These are phyloP conservation scores for Hetaerina titia DNA, from an alignment of 2,888 invertebrate species.

Conservation along the genomic window DNA sequence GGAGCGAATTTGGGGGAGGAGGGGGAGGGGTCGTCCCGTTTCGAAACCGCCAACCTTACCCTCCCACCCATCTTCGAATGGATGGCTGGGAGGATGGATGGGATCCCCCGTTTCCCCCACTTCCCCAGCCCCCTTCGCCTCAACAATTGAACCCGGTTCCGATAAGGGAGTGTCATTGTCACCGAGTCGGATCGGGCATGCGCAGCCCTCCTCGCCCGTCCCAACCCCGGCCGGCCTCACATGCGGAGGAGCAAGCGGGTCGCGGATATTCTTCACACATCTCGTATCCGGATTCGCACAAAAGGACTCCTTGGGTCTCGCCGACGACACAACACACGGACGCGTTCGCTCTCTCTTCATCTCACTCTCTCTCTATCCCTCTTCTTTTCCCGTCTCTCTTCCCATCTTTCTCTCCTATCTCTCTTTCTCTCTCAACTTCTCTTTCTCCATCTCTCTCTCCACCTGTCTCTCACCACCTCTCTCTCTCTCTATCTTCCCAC, in stretches of 20 bases:
- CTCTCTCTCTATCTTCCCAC: neutral
- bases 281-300: constrained; percentile 1
- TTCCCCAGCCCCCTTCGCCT: neutral
- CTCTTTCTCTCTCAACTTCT: too few species aligned
- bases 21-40: neutral
- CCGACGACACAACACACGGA: neutral
- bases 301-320: neutral
- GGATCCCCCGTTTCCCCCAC: too few species aligned
- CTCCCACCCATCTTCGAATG: neutral
- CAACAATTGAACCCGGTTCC: neutral
- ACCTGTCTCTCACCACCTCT: neutral
- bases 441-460: too few species aligned
- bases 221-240: too few species aligned
- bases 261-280: neutral
- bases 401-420: too few species aligned
- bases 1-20: neutral
- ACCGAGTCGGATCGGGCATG: constrained; percentile 51
- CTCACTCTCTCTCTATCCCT: neutral
- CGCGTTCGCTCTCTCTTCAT: neutral
- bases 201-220: neutral
- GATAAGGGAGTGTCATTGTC: constrained; percentile 63
- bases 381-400: neutral
- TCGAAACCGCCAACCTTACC: neutral
- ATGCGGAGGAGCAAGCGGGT: neutral
- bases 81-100: neutral